Evolutionary conservation across 2,113 vertebrate species (phyloP), one percentile per base, ranked within the genome.

Genomic region (Antechinus flavipes): DNA sequence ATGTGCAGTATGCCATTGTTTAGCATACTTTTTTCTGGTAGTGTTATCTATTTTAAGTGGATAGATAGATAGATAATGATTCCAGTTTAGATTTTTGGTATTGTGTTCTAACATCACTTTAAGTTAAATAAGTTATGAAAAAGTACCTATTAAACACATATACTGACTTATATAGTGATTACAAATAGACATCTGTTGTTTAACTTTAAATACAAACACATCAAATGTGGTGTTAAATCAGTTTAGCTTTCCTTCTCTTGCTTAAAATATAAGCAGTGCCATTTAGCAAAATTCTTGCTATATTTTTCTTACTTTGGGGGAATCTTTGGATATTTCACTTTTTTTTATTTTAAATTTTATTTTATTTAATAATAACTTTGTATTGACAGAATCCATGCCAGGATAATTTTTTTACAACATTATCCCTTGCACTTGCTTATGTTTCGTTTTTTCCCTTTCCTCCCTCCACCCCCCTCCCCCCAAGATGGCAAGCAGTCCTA

Each of bases 1-100:
- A 19, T 2, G 8, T 93, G 1, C 89, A 56, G 58, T 91, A 92
- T 90, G 24, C 55, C 91, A 91, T 93, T 93, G 22, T 91, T 94
- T 24, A 11, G 22, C 92, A 4, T 53, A 54, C 24, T 58, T 94
- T 94, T 91, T 96, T 91, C 56, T 96, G 23, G 55, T 93, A 46
- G 42, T 50, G 16, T 76, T 42, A 76, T 30, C 26, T 30, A 35
- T 12, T 94, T 90, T 92, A 56, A 46, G 90, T 93, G 93, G 56
- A 91, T 93, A 27, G 30, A 61, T 93, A 27, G 30, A 61, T 3
- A 61, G 30, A 76, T 35, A 76, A 76, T 42, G 6, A 8, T 76
- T 76, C 16, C 30, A 16, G 35, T 42, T 76, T 76, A 76, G 35
- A 76, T 76, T 76, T 84, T 84, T 84, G 35, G 19, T 23, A 42